These are phyloP conservation scores for Chelonia mydas DNA, from an alignment of 2,797 vertebrate species.

Conservation along the genomic window DNA sequence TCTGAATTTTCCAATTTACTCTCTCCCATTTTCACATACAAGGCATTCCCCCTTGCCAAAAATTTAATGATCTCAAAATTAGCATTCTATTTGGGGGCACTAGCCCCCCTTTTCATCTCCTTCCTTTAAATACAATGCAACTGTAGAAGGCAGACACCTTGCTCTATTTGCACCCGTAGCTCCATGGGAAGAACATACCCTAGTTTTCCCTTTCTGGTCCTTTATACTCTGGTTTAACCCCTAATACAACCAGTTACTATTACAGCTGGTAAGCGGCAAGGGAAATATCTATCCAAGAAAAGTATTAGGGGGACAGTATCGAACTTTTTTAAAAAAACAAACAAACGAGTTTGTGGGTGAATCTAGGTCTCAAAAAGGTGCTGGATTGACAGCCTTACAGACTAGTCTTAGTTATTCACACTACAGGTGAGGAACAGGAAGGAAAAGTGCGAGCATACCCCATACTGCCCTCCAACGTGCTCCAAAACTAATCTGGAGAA, in stretches of 20 bases:
- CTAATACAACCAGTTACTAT: neutral
- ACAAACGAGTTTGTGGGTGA: accelerated
- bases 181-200: neutral
- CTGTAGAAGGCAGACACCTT: neutral
- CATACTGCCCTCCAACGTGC: neutral
- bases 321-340: no score
- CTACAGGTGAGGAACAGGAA: neutral
- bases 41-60: neutral
- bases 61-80: neutral
- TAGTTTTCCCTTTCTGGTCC: neutral
- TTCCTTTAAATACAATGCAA: neutral
- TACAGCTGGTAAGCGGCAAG: neutral
- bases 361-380: neutral
- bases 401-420: neutral
- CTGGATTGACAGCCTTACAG: accelerated
- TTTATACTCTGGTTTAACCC: neutral
- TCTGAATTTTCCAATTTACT: neutral
- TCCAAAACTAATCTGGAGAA: neutral
- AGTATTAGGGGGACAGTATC: neutral
- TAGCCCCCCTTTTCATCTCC: neutral
- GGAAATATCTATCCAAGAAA: neutral
- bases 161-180: neutral
- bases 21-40: neutral
- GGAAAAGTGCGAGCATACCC: neutral
- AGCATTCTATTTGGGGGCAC: neutral